phyloP scores from a whole-genome alignment of 2,113 vertebrate genomes.

The Oenanthe melanoleuca region DNA sequence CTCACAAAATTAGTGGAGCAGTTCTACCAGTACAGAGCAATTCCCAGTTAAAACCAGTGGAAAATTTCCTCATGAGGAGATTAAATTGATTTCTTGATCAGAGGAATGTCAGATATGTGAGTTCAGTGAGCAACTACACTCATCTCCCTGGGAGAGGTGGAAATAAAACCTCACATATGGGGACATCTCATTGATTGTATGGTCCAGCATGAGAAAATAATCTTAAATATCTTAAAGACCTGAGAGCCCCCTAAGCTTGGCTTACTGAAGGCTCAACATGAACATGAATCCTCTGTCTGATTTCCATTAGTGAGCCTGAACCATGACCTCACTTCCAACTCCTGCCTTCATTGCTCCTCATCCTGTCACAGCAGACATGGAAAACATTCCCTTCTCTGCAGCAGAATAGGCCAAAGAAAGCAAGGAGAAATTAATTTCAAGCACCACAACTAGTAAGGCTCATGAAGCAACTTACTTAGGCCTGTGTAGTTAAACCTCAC shows the following conservation, averaged over 20 bases:
- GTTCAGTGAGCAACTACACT: not conserved
- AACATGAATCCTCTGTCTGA: not conserved
- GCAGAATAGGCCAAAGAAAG: not conserved
- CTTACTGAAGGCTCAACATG: not conserved
- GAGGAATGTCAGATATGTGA: not conserved
- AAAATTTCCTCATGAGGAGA: not conserved
- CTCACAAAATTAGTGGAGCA: not conserved
- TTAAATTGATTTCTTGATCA: not conserved
- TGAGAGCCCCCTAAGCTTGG: not conserved
- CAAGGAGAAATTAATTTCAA: not conserved
- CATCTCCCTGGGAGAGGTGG: not conserved
- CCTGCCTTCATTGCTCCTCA: not conserved
- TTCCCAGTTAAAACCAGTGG: not conserved
- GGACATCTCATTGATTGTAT: not conserved
- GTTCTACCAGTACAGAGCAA: not conserved
- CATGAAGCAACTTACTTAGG: not conserved
- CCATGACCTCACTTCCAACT: not conserved
- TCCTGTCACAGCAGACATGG: not conserved
- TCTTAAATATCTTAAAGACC: not conserved
- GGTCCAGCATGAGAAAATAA: not conserved
- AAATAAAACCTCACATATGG: not conserved
- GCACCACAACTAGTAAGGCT: not conserved
- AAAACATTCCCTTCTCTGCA: constrained; percentile 5
- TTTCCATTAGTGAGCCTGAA: not conserved
- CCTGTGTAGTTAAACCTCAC: not conserved